Conservation (phyloP, 2,888 invertebrate genomes). For the Calameuta filiformis region DNA sequence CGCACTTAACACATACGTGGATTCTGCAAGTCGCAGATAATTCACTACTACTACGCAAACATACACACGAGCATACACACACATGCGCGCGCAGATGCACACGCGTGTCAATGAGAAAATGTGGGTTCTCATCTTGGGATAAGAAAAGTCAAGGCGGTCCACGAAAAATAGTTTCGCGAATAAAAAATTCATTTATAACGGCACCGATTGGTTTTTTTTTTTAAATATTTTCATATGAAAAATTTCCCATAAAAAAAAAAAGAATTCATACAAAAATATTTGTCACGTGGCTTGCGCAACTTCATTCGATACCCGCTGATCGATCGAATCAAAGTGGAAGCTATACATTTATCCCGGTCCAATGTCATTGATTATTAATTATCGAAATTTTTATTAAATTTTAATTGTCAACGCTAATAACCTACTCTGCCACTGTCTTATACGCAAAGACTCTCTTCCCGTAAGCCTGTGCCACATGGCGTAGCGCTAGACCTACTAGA, state of each 20-base stretch:
- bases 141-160: background rate
- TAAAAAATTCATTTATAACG: background rate
- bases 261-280: background rate
- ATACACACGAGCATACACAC: background rate
- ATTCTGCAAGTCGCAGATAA: background rate
- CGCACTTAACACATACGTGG: background rate
- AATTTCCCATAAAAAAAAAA: background rate
- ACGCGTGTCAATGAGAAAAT: slow-evolving; percentile 46
- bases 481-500: slow-evolving; percentile 17
- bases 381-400: background rate
- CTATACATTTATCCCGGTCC: background rate
- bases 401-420: background rate
- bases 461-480: slow-evolving; percentile 3
- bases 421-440: background rate
- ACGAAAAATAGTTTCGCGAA: background rate
- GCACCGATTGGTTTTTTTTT: background rate
- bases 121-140: slow-evolving; percentile 47
- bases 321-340: background rate
- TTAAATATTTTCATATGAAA: background rate
- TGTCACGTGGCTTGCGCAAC: background rate
- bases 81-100: slow-evolving; percentile 22
- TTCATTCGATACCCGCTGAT: background rate
- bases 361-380: background rate
- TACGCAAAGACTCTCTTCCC: slow-evolving; percentile 1
- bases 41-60: background rate